These are phyloP conservation scores for Heliconius eleuchia DNA, from an alignment of 1,140 invertebrate species.

Conservation along the genomic window DNA sequence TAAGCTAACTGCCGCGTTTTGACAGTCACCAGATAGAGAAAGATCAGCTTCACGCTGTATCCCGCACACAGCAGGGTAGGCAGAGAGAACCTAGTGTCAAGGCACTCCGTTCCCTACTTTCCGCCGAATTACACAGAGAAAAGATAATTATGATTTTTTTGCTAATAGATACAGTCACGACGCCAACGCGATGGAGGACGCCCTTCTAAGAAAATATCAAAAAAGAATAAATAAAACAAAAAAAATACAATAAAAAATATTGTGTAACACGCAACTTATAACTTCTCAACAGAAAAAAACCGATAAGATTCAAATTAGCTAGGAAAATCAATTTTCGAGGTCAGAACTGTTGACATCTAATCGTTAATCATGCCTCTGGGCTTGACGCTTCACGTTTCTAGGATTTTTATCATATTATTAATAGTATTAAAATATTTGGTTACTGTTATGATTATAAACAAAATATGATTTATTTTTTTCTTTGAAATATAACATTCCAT, in stretches of 20 bases:
- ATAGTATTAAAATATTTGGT: slow-evolving; percentile 16
- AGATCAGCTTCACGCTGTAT: no score
- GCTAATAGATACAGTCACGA: no score
- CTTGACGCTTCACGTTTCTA: slow-evolving; percentile 17
- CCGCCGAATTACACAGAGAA: no score
- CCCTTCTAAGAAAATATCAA: no score
- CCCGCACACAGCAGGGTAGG: no score
- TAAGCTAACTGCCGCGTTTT: no score
- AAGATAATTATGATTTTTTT: no score
- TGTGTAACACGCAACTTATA: neutral
- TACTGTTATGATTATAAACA: slow-evolving; percentile 8
- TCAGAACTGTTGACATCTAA: slow-evolving; percentile 13
- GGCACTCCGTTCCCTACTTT: no score
- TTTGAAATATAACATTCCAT: no score
- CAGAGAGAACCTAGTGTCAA: no score
- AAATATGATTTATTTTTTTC: neutral
- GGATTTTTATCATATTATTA: slow-evolving; percentile 11
- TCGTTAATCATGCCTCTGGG: slow-evolving; percentile 27
- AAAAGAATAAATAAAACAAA: neutral
- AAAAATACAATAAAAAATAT: neutral
- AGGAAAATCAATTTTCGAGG: slow-evolving; percentile 24
- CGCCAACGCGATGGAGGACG: no score
- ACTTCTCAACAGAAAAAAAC: neutral
- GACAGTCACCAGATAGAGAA: no score
- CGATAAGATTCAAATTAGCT: slow-evolving; percentile 13